Evolutionary conservation across 1,140 invertebrate genomes (phyloP).

Genomic region (Semibalanus balanoides): DNA sequence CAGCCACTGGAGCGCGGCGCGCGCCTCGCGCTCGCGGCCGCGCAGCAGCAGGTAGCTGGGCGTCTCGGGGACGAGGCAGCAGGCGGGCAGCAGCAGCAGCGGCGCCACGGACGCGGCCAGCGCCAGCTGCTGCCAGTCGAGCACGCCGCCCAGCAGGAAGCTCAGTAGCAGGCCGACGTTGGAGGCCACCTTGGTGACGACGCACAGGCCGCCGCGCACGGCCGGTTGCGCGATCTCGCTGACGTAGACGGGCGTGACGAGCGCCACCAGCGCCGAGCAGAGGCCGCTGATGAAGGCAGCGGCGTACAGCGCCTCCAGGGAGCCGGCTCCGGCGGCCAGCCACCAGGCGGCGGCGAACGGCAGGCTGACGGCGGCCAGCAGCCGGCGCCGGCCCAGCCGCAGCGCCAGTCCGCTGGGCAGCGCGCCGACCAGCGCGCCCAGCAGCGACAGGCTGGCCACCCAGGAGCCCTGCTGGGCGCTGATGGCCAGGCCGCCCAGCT

Average conservation of each 20-base stretch:
- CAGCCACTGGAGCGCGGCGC: slow-evolving; percentile 55
- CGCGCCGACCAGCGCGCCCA: slow-evolving; percentile 60
- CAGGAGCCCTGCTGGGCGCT: slow-evolving; percentile 60
- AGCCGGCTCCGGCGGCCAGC: slow-evolving; percentile 52
- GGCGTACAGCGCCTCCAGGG: slow-evolving; percentile 56
- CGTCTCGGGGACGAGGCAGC: slow-evolving; percentile 53
- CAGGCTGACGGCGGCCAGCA: slow-evolving; percentile 49
- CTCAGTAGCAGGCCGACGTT: slow-evolving; percentile 67
- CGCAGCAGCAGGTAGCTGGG: slow-evolving; percentile 59
- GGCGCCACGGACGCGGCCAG: slow-evolving; percentile 56
- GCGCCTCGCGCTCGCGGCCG: slow-evolving; percentile 59
- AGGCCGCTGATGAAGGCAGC: slow-evolving; percentile 64
- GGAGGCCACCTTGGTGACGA: slow-evolving; percentile 66
- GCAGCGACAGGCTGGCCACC: slow-evolving; percentile 60
- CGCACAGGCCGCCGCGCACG: slow-evolving; percentile 66
- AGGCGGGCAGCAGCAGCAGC: slow-evolving; percentile 26
- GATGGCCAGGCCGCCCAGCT: slow-evolving; percentile 30
- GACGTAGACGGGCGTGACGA: slow-evolving; percentile 71
- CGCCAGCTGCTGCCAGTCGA: slow-evolving; percentile 66
- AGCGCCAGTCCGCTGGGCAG: slow-evolving; percentile 56
- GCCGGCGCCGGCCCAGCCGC: slow-evolving; percentile 49
- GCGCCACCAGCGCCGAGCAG: slow-evolving; percentile 58
- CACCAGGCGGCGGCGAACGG: slow-evolving; percentile 61
- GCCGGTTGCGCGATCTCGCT: slow-evolving; percentile 76
- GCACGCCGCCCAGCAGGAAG: slow-evolving; percentile 59